These are phyloP conservation scores for Picus viridis DNA, from an alignment of 2,797 vertebrate species.

Conservation along the genomic window DNA sequence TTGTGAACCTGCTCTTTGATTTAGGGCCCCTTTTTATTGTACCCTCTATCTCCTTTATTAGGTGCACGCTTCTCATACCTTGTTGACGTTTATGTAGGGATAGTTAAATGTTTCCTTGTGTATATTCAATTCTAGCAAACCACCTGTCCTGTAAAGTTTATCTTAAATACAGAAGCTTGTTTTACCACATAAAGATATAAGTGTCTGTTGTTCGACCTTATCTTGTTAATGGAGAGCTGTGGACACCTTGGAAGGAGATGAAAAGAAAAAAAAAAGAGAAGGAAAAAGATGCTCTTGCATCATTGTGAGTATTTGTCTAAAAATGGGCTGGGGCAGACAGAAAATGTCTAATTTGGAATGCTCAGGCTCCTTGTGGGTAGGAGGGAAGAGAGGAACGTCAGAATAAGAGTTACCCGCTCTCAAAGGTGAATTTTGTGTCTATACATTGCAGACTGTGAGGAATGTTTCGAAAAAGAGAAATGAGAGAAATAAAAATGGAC, in stretches of 20 bases:
- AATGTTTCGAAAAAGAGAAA: neutral
- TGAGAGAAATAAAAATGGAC: neutral
- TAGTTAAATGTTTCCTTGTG: conserved; percentile 61
- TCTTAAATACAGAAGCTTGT: conserved; percentile 66
- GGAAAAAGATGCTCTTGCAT: neutral
- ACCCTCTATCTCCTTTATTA: conserved; percentile 49
- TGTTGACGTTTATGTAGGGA: conserved; percentile 63
- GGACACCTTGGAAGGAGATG: neutral
- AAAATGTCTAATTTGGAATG: neutral
- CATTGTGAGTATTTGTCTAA: neutral
- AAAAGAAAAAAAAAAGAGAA: neutral
- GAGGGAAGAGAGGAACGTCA: neutral
- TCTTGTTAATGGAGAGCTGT: neutral
- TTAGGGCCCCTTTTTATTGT: conserved; percentile 53
- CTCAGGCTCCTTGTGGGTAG: neutral
- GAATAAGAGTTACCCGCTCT: neutral
- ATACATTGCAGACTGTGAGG: neutral
- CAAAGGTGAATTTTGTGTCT: neutral
- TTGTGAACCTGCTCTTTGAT: conserved; percentile 29
- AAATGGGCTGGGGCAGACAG: neutral
- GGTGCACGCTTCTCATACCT: conserved; percentile 24
- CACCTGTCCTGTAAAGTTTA: conserved; percentile 65
- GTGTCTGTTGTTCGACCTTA: conserved; percentile 37
- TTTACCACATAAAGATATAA: conserved; percentile 54
- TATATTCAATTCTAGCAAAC: conserved; percentile 21